Conservation (phyloP, 2,113 vertebrate genomes). For the Albula glossodonta region DNA sequence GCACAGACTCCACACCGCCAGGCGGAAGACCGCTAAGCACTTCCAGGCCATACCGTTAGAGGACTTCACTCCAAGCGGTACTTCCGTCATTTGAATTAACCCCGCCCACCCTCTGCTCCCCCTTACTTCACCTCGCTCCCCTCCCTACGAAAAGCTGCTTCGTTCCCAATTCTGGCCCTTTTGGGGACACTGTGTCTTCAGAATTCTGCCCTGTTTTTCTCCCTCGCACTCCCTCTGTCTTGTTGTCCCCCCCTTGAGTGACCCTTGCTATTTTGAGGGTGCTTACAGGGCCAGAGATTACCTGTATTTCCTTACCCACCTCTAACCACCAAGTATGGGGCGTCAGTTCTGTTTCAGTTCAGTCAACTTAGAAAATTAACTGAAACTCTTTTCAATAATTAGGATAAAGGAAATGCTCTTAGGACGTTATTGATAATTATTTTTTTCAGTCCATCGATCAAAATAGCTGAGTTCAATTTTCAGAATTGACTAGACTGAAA, state of each 20-base stretch:
- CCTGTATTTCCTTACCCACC: constrained; percentile 17
- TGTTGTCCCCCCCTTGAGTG: constrained; percentile 13
- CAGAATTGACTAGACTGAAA: not conserved
- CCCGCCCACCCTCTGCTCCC: constrained; percentile 44
- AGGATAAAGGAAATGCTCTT: not conserved
- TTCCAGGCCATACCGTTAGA: constrained; percentile 78
- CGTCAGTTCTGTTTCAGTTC: not conserved
- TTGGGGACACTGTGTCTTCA: constrained; percentile 28
- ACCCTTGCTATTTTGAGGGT: constrained; percentile 38
- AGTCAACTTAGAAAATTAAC: not conserved
- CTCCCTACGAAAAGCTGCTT: constrained; percentile 25
- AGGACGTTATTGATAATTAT: not conserved
- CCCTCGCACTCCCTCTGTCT: not conserved
- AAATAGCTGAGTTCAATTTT: not conserved
- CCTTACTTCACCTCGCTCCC: not conserved
- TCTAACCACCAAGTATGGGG: constrained; percentile 22
- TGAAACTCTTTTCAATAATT: too few species aligned
- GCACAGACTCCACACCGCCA: constrained; percentile 72
- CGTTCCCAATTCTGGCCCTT: constrained; percentile 47
- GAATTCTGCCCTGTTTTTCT: not conserved
- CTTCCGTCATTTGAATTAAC: constrained; percentile 69
- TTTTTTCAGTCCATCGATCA: not conserved
- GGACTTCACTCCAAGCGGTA: constrained; percentile 80
- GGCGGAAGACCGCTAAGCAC: constrained; percentile 77
- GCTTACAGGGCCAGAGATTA: constrained; percentile 41